A percentile compares a stretch with the other conserved stretches of the same genome.
These are phyloP conservation scores for Drosophila kanekoi DNA, from an alignment of 2,888 invertebrate species.

Conservation along the genomic window DNA sequence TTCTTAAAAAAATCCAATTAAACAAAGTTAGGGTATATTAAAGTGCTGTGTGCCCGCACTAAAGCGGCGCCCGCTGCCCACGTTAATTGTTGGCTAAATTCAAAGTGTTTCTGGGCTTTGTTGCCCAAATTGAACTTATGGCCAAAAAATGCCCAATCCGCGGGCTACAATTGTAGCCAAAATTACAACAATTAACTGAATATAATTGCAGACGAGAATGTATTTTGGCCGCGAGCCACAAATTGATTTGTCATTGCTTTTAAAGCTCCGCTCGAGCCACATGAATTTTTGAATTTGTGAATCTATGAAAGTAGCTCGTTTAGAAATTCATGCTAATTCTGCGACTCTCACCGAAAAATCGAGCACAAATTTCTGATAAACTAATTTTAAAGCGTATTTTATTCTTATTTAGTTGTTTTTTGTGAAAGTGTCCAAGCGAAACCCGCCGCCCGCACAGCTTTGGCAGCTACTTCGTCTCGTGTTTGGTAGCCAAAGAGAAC, in stretches of 20 bases:
- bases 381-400: slow-evolving; percentile 32
- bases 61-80: slow-evolving; percentile 5
- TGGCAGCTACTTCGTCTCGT: slow-evolving; percentile 6
- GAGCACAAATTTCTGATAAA: slow-evolving; percentile 64
- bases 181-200: slow-evolving; percentile 52
- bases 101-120: slow-evolving; percentile 3
- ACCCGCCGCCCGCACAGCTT: slow-evolving; percentile 6
- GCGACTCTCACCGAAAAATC: slow-evolving; percentile 29
- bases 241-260: slow-evolving; percentile 72
- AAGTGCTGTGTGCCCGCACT: not conserved
- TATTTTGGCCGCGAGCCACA: slow-evolving; percentile 27
- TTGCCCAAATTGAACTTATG: not conserved
- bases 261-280: slow-evolving; percentile 4
- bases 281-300: not conserved
- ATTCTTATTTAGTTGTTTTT: slow-evolving; percentile 15
- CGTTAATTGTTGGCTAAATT: not conserved
- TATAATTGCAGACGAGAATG: slow-evolving; percentile 33
- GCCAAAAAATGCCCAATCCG: slow-evolving; percentile 45
- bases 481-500: slow-evolving; percentile 31
- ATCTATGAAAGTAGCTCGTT: slow-evolving; percentile 19
- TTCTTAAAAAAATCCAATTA: not conserved
- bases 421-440: slow-evolving; percentile 70
- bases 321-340: slow-evolving; percentile 61
- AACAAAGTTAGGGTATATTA: not conserved
- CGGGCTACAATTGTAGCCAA: slow-evolving; percentile 9